Percentiles rank a stretch among this genome's conserved stretches.
Conservation (phyloP, 1,140 invertebrate genomes). For the Heliconius hewitsoni region DNA sequence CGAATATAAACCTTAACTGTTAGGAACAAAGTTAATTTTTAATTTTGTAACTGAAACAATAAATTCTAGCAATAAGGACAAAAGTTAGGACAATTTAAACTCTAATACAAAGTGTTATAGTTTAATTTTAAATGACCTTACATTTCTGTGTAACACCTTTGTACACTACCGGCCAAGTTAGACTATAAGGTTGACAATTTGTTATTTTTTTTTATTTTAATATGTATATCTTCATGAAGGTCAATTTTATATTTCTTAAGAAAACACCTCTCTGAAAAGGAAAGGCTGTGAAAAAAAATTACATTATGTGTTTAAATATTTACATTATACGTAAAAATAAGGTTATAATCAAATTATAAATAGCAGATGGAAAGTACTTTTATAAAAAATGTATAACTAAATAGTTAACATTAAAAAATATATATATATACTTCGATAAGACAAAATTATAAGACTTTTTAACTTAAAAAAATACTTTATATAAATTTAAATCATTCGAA, state of each 20-base stretch:
- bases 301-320: too few species aligned
- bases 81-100: constrained; percentile 19
- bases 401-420: too few species aligned
- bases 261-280: too few species aligned
- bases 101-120: constrained; percentile 9
- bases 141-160: constrained; percentile 1
- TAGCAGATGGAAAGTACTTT: too few species aligned
- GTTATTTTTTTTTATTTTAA: neutral
- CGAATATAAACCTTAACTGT: neutral
- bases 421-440: too few species aligned
- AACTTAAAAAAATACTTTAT: too few species aligned
- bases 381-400: too few species aligned
- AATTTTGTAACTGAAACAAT: neutral
- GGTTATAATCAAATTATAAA: too few species aligned
- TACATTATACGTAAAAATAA: too few species aligned
- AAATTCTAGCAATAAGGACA: neutral
- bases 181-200: neutral
- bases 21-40: neutral
- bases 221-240: neutral
- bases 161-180: neutral
- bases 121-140: constrained; percentile 6
- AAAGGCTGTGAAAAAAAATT: too few species aligned
- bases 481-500: too few species aligned
- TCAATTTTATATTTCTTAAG: neutral
- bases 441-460: too few species aligned